phyloP scores from a whole-genome alignment of 2,888 invertebrate species.

The Cryptocheilus praepositus region DNA sequence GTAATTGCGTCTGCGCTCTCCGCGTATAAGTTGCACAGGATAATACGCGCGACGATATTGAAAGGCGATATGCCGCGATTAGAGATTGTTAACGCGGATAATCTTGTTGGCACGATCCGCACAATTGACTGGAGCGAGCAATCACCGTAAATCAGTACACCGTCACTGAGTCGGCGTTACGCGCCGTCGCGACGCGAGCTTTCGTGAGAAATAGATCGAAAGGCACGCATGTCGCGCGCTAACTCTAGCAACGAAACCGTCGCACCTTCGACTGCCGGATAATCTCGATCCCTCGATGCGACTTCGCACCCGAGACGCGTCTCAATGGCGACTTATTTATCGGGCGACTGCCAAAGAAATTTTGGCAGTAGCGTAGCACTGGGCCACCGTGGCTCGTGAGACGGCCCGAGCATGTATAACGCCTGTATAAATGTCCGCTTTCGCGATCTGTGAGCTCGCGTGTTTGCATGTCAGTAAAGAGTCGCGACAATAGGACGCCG shows the following conservation, averaged over 20 bases:
- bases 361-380: constrained; percentile 41
- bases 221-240: constrained; percentile 7
- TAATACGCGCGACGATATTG: no score
- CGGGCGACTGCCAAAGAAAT: constrained; percentile 49
- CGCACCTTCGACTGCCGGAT: constrained; percentile 31
- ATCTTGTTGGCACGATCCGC: neutral
- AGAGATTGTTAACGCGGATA: no score
- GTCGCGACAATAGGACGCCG: constrained; percentile 11
- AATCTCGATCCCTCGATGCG: constrained; percentile 22
- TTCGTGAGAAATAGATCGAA: neutral
- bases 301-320: constrained; percentile 19
- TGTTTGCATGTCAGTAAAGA: constrained; percentile 1
- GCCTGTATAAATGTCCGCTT: neutral
- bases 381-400: no score
- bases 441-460: constrained; percentile 5
- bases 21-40: no score
- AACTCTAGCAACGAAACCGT: constrained; percentile 25
- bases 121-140: constrained; percentile 23
- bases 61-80: no score
- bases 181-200: no score
- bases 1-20: no score
- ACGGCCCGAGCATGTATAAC: no score
- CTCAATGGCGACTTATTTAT: no score
- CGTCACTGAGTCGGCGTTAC: no score
- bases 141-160: constrained; percentile 12